Percentiles rank a stretch among this genome's conserved stretches.
Conservation (phyloP, 2,113 vertebrate genomes). For the Neoarius graeffei region DNA sequence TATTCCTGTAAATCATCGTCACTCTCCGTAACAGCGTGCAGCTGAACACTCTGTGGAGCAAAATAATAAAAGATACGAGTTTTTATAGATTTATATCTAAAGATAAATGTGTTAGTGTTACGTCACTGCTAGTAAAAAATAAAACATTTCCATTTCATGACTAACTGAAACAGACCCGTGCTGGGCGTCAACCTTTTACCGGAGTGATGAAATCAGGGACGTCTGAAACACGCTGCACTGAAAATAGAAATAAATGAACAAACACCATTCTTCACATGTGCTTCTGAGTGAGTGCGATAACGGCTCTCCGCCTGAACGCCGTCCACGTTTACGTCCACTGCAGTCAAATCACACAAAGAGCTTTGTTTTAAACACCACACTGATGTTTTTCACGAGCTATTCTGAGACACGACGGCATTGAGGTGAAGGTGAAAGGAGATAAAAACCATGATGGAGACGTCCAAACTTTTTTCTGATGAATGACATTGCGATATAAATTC, state of each 20-base stretch:
- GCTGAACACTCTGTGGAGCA: no score
- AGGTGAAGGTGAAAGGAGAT: not conserved
- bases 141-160: not conserved
- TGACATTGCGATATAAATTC: not conserved
- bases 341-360: not conserved
- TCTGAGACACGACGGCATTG: not conserved
- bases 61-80: no score
- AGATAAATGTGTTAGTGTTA: no score
- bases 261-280: conserved; percentile 17
- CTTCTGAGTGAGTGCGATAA: conserved; percentile 17
- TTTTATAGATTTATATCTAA: not conserved
- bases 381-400: not conserved
- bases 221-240: not conserved
- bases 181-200: not conserved
- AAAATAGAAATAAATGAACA: conserved; percentile 41
- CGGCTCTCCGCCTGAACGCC: not conserved
- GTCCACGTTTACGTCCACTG: not conserved
- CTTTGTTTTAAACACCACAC: not conserved
- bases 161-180: not conserved
- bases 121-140: not conserved
- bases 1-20: not conserved
- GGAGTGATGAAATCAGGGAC: not conserved
- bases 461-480: not conserved
- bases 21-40: not conserved
- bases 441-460: not conserved